Base-by-base conservation (phyloP, 2,797 vertebrate genomes). In the Pseudochaenichthys georgianus region DNA sequence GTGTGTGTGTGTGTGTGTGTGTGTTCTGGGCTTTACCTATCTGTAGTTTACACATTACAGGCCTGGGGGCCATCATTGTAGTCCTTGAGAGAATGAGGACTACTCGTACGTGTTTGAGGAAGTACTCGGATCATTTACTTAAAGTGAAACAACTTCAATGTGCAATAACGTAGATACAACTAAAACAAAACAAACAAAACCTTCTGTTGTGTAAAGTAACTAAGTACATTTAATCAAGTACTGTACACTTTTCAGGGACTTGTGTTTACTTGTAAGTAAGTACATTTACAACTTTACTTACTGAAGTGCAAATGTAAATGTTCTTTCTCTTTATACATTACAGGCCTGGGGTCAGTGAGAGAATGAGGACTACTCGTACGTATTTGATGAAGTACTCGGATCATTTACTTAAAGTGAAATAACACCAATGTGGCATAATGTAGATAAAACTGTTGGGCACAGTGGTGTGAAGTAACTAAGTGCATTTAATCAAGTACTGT, bases 21-120 rank as follows among this genome's bases (percentile, higher is more conserved):
- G 34, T 13, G 61, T 55, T 48, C 48, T 45, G 42, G 65, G 42
- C 69, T 77, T 77, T 19, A 77, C 75, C 75, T 74, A 62, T 50
- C 17, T 73, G 23, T 23, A 45, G 61, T 61, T 61, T 51, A 19
- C 11, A 47, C 63, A 15, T 41, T 31, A 47, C 60, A 58, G 50
- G 60, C 31, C 53, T 46, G 11, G 34, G 48, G 54, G 13, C 47
- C 66, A 66, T 52, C 12, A 9, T 23, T 16, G 28, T 63, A 42
- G 60, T 69, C 61, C 16, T 46, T 11, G 8, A 41, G 13, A 67
- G 59, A 61, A 46, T 31, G 28, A 47, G 50, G 45, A 69, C 41
- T 53, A 53, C 53, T 31, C 17, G 7, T 52, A 31, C 38, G 28
- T 46, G 53, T 46, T 63, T 19, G 23, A 60, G 61, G 64, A 52